Evolutionary conservation across 2,113 vertebrate genomes (phyloP).

Genomic region (Conger conger): DNA sequence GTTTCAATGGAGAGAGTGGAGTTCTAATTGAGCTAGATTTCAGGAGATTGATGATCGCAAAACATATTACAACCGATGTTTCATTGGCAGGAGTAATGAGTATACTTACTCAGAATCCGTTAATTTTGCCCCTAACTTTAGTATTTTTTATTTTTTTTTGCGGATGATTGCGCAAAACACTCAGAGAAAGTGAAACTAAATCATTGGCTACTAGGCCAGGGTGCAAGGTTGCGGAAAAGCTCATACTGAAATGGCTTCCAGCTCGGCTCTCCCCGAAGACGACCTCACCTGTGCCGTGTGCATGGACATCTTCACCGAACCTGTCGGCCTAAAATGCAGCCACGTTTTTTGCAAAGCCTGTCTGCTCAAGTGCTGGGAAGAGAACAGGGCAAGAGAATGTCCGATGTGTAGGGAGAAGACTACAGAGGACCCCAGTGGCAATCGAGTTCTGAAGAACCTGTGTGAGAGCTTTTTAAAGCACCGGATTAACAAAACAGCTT

Average conservation of each 20-base stretch:
- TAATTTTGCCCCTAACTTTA: too few relatives aligned
- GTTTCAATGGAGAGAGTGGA: too few relatives aligned
- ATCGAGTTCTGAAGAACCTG: conserved; percentile 63
- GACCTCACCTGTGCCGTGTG: conserved; percentile 68
- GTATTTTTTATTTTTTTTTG: too few relatives aligned
- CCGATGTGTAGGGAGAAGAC: conserved; percentile 57
- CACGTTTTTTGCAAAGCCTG: conserved; percentile 68
- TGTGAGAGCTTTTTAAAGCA: conserved; percentile 55
- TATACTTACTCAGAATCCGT: too few relatives aligned
- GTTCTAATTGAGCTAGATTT: too few relatives aligned
- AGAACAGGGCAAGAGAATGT: conserved; percentile 37
- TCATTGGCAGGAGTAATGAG: too few relatives aligned
- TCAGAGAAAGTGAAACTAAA: neutral
- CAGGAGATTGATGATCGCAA: neutral
- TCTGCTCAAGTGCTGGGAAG: conserved; percentile 56
- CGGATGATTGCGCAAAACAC: neutral
- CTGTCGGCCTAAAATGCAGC: conserved; percentile 68
- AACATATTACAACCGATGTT: too few relatives aligned
- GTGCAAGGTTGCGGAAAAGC: neutral
- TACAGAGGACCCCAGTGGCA: conserved; percentile 49
- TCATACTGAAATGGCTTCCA: conserved; percentile 48
- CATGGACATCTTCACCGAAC: conserved; percentile 62
- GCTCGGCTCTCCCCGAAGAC: conserved; percentile 50
- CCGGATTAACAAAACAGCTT: neutral
- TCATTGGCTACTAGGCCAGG: neutral